Evolutionary conservation across 35 echinoderm and acorn worm species (phyloP).

Genomic region (Anneissia japonica): DNA sequence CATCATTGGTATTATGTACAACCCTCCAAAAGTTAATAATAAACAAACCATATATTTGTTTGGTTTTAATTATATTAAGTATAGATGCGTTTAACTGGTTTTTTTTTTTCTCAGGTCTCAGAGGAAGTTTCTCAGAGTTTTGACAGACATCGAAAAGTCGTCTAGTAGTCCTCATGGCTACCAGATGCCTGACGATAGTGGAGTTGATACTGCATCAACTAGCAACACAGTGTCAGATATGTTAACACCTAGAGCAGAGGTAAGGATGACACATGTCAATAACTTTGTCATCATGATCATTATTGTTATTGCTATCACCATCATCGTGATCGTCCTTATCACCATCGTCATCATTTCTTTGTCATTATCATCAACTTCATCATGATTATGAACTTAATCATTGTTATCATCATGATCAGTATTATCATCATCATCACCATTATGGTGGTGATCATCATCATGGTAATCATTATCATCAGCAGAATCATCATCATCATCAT

Average conservation of each 20-base stretch:
- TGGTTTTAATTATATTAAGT: no score
- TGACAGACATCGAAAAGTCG: conserved; percentile 62
- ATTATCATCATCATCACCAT: conserved; percentile 6
- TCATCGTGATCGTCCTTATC: no score
- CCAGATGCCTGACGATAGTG: background rate
- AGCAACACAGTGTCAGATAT: background rate
- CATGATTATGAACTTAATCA: conserved; percentile 16
- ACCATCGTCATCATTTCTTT: no score
- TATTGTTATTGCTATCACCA: no score
- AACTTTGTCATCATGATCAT: no score
- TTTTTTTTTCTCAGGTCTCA: conserved; percentile 44
- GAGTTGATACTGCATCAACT: background rate
- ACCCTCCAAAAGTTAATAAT: no score
- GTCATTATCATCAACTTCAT: conserved; percentile 5
- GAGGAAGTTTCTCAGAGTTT: conserved; percentile 58
- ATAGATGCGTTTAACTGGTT: no score
- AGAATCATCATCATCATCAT: conserved; percentile 3
- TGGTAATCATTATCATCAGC: background rate
- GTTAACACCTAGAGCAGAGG: background rate
- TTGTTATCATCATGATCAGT: conserved; percentile 14
- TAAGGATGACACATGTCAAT: background rate
- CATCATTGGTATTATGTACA: no score
- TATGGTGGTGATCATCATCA: conserved; percentile 9
- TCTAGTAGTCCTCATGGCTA: conserved; percentile 9
- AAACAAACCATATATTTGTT: no score